Evolutionary conservation across 2,888 invertebrate genomes (phyloP).

Genomic region (Netelia inedita): DNA sequence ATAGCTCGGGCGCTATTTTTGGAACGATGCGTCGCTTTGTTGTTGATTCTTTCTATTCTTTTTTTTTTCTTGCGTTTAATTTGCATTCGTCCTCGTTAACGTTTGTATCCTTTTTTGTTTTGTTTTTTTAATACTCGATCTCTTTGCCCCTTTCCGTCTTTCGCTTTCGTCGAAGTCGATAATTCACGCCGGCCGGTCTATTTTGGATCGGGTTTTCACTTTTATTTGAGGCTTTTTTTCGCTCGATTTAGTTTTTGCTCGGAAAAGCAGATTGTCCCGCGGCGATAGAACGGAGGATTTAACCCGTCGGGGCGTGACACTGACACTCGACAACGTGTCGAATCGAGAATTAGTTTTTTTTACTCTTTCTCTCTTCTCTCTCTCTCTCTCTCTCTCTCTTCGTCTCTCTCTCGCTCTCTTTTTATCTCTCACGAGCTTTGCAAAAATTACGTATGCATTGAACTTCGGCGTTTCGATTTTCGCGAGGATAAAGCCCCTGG

Average conservation of each 20-base stretch:
- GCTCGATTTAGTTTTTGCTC: not conserved
- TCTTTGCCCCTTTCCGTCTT: not conserved
- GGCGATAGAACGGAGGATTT: slow-evolving; percentile 8
- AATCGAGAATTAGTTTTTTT: slow-evolving; percentile 44
- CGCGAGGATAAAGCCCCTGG: not conserved
- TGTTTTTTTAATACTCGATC: not conserved
- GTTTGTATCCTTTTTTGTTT: not conserved
- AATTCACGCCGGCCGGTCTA: slow-evolving; percentile 1
- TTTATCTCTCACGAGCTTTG: slow-evolving; percentile 4
- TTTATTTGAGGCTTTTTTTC: not conserved
- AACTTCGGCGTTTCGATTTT: slow-evolving; percentile 47
- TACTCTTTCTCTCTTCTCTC: not conserved
- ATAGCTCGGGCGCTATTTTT: slow-evolving; percentile 10
- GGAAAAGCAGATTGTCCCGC: slow-evolving; percentile 1
- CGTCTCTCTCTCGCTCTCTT: slow-evolving; percentile 2
- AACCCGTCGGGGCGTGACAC: not conserved
- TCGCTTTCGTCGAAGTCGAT: not conserved
- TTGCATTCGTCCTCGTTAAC: not conserved
- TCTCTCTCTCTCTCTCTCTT: slow-evolving; percentile 21
- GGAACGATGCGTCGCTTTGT: slow-evolving; percentile 14
- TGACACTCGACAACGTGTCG: slow-evolving; percentile 23
- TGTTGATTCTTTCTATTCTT: not conserved
- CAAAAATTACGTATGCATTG: slow-evolving; percentile 57
- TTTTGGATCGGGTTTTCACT: not conserved
- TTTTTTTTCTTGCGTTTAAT: not conserved